Evolutionary conservation across 2,888 invertebrate species (phyloP).

Genomic region (Drosophila koepferae): DNA sequence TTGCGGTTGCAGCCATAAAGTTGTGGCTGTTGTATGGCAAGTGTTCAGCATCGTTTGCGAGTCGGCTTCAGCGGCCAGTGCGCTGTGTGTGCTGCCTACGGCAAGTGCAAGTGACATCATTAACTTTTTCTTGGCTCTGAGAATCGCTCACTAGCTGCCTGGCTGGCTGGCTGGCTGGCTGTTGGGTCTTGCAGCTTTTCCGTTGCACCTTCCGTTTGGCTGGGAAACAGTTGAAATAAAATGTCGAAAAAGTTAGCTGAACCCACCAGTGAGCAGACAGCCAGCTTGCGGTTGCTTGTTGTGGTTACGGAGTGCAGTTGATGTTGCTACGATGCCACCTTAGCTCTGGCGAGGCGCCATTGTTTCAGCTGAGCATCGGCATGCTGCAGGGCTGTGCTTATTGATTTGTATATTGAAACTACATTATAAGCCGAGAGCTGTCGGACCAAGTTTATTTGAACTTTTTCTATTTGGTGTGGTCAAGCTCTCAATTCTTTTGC

Average conservation of each 20-base stretch:
- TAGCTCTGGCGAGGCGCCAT: constrained; percentile 14
- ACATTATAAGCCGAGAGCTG: constrained; percentile 73
- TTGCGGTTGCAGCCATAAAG: constrained; percentile 19
- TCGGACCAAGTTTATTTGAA: constrained; percentile 70
- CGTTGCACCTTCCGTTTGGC: constrained; percentile 44
- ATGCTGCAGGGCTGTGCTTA: constrained; percentile 55
- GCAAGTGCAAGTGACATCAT: constrained; percentile 80
- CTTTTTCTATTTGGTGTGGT: constrained; percentile 62
- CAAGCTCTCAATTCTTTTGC: constrained; percentile 28
- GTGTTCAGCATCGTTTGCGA: not conserved
- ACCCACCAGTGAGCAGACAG: constrained; percentile 37
- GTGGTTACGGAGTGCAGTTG: constrained; percentile 31
- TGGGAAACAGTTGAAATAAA: constrained; percentile 52
- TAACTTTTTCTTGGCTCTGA: constrained; percentile 65
- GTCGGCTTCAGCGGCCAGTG: constrained; percentile 18
- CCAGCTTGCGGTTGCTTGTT: constrained; percentile 55
- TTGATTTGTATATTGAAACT: constrained; percentile 81
- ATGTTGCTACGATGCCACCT: not conserved
- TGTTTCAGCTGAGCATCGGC: constrained; percentile 31
- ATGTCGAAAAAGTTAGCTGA: constrained; percentile 63
- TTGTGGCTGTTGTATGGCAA: constrained; percentile 1
- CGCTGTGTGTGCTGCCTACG: constrained; percentile 38
- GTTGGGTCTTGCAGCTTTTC: constrained; percentile 44
- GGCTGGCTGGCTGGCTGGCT: constrained; percentile 3
- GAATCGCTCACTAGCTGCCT: constrained; percentile 3